A percentile compares a stretch with the other conserved stretches of the same genome.
Evolutionary conservation across 2,797 vertebrate genomes (phyloP).

Genomic region (Sebastes glaucus): DNA sequence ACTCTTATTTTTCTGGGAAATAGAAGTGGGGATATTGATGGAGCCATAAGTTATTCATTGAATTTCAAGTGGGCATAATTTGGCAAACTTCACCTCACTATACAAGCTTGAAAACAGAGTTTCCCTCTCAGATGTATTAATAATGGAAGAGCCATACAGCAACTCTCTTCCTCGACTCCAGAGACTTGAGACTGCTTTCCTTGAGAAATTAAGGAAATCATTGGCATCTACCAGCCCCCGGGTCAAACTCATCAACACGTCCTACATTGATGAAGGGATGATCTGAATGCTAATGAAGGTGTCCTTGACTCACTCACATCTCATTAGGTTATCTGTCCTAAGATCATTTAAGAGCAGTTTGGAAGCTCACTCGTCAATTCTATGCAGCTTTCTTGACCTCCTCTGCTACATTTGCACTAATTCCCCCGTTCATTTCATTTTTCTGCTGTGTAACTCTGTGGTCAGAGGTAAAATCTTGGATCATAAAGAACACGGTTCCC

Average conservation of each 20-base stretch:
- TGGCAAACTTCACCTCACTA: conserved; percentile 53
- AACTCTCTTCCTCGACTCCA: conserved; percentile 50
- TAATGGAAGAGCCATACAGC: conserved; percentile 68
- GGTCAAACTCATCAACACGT: conserved; percentile 79
- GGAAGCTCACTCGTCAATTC: conserved; percentile 17
- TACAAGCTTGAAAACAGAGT: conserved; percentile 69
- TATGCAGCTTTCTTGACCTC: conserved; percentile 1
- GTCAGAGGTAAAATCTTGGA: background rate
- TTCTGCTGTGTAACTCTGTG: background rate
- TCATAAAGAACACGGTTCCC: background rate
- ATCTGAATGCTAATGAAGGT: conserved; percentile 70
- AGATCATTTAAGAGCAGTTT: conserved; percentile 44
- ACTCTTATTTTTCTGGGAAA: conserved; percentile 2
- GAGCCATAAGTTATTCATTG: conserved; percentile 67
- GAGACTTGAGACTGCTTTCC: conserved; percentile 57
- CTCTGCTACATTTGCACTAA: conserved; percentile 15
- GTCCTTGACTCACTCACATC: conserved; percentile 69
- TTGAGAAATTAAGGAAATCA: conserved; percentile 69
- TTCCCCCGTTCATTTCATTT: background rate
- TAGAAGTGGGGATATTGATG: conserved; percentile 41
- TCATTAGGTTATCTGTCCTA: conserved; percentile 41
- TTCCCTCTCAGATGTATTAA: conserved; percentile 79
- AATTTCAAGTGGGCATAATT: conserved; percentile 67
- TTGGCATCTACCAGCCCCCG: conserved; percentile 61
- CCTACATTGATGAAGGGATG: conserved; percentile 58